Base-by-base conservation (phyloP, 2,888 invertebrate species). In the Drosophila melanosoma region DNA sequence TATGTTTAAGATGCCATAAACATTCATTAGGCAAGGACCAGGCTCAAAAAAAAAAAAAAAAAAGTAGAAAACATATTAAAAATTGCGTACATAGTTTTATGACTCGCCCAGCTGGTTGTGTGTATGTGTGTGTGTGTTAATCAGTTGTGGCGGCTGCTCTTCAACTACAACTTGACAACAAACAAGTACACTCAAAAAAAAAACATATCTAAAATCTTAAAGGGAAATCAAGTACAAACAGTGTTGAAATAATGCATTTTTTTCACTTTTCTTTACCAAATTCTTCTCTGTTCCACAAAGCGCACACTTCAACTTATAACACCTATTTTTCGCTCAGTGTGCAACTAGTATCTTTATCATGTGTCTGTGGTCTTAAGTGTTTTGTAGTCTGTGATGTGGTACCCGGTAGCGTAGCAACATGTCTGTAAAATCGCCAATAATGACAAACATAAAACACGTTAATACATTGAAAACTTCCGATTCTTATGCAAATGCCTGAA, bases 371-470 rank as follows among this genome's bases (percentile, higher is more conserved):
- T 62, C 61, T 68, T 58, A 45, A 49, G 62, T 36, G 23, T 54
- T 56, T 29, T 40, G 57, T 29, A 36, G 56, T 60, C 45, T 32
- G 3, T 33, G 59, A 10, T 35, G 33, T 52, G 54, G 66, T 62
- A 49, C 69, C 76, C 85, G 60, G 85, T 86, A 90, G 85, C 85
- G 56, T 64, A 66, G 70, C 57, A 86, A 77, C 74, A 83, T 89
- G 90, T 74, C 81, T 89, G 89, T 90, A 86, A 86, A 86, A 89
- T 90, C 89, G 82, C 85, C 80, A 82, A 87, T 87, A 87, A 87
- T 90, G 90, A 87, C 82, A 90, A 90, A 82, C 90, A 87, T 90
- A 87, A 87, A 87, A 87, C 90, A 87, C 90, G 89, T 87, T 90
- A 87, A 89, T 87, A 89, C 89, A 79, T 82, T 78, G 87, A 82